Evolutionary conservation across 2,888 invertebrate species (phyloP).

Genomic region (Tolmerus cingulatus): DNA sequence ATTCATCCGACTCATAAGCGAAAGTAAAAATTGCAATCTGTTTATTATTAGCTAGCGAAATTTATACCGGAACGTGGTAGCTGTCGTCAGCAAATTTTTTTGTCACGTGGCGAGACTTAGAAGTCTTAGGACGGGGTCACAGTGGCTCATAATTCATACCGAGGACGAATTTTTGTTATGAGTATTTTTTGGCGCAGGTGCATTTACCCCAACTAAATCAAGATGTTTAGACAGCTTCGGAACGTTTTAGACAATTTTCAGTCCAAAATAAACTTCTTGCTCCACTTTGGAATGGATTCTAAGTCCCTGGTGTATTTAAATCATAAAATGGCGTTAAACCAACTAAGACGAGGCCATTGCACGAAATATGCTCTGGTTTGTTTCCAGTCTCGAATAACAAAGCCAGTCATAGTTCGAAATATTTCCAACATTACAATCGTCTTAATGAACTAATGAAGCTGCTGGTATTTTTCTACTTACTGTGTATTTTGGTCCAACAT

Average conservation of each 20-base stretch:
- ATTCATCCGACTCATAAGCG: neutral
- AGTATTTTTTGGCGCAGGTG: neutral
- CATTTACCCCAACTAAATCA: neutral
- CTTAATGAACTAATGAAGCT: neutral
- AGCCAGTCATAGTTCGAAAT: neutral
- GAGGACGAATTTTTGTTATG: neutral
- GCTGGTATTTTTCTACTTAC: neutral
- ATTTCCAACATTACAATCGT: neutral
- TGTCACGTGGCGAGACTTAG: neutral
- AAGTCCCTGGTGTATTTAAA: neutral
- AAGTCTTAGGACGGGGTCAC: neutral
- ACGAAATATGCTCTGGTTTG: neutral
- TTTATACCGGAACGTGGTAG: constrained; percentile 8
- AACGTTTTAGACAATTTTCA: neutral
- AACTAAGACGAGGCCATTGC: neutral
- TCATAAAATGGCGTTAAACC: neutral
- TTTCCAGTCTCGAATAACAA: neutral
- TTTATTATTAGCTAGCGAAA: constrained; percentile 21
- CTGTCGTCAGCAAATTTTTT: neutral
- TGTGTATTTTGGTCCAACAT: too few species aligned
- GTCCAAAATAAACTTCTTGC: neutral
- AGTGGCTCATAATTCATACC: neutral
- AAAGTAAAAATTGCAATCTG: constrained; percentile 21
- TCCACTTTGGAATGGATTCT: neutral
- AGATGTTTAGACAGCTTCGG: neutral